phyloP scores from a whole-genome alignment of 2,888 invertebrate species.

The Belgica antarctica region DNA sequence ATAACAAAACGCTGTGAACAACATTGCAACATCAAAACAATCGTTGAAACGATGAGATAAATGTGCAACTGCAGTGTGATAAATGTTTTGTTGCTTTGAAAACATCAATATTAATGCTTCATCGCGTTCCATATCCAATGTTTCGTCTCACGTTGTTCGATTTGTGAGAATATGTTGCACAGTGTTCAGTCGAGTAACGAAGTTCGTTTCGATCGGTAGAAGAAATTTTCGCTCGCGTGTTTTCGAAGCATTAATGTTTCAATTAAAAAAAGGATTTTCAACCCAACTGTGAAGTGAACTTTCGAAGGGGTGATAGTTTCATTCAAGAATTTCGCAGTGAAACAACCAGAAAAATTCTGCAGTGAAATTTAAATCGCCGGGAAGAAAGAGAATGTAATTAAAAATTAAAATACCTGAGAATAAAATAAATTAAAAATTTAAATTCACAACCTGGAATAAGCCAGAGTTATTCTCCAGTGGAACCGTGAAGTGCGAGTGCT shows the following conservation, averaged over 20 bases:
- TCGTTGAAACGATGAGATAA: too few relatives aligned
- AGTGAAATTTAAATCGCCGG: not conserved
- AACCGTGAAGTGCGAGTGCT: slow-evolving; percentile 20
- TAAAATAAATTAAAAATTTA: slow-evolving; percentile 23
- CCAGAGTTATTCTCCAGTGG: not conserved
- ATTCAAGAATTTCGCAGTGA: slow-evolving; percentile 2
- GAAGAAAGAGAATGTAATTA: slow-evolving; percentile 26
- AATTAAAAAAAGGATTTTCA: slow-evolving; percentile 22
- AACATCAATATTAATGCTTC: too few relatives aligned
- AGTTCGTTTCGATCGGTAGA: not conserved
- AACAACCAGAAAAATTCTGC: slow-evolving; percentile 12
- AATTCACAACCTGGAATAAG: not conserved
- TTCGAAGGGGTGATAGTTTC: not conserved
- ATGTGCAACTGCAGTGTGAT: too few relatives aligned
- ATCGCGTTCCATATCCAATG: too few relatives aligned
- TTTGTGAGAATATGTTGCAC: not conserved
- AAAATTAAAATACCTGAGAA: slow-evolving; percentile 28
- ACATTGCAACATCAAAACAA: too few relatives aligned
- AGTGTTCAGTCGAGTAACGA: not conserved
- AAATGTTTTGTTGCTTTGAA: too few relatives aligned
- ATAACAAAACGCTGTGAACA: too few relatives aligned
- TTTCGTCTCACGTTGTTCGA: too few relatives aligned
- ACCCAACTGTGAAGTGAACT: not conserved
- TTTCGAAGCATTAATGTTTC: slow-evolving; percentile 14
- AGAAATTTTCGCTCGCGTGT: not conserved